These are phyloP conservation scores for Nothura maculosa DNA, from an alignment of 2,797 vertebrate genomes.

Conservation along the genomic window DNA sequence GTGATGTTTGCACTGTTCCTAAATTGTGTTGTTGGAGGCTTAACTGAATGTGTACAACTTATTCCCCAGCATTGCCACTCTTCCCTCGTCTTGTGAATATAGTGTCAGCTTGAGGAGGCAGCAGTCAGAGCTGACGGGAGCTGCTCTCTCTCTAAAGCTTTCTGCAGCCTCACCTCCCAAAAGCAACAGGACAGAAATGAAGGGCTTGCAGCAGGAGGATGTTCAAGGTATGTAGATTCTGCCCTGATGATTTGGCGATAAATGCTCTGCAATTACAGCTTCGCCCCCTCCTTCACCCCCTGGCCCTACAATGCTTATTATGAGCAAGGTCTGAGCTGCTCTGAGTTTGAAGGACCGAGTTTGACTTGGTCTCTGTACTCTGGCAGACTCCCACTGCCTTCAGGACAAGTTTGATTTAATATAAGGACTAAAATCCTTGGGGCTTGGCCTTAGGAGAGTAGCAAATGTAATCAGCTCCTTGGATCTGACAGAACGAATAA, in stretches of 20 bases:
- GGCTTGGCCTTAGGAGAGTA: constrained; percentile 34
- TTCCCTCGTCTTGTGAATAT: background rate
- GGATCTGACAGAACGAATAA: constrained; percentile 58
- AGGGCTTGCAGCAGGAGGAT: background rate
- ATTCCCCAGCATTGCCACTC: background rate
- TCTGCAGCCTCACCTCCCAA: background rate
- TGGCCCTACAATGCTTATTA: background rate
- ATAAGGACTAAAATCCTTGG: constrained; percentile 44
- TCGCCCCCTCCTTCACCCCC: constrained; percentile 12
- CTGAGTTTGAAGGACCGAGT: constrained; percentile 8
- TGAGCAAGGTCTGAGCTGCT: background rate
- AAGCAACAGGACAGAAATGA: background rate
- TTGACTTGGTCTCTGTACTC: constrained; percentile 8
- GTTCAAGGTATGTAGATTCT: background rate
- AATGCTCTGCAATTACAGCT: constrained; percentile 11
- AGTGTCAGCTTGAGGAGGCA: background rate
- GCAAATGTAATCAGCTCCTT: constrained; percentile 51
- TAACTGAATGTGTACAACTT: too few species aligned
- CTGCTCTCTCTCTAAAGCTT: background rate
- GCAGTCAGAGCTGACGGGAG: rapidly evolving
- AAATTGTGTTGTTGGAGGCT: background rate
- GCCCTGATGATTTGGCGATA: background rate
- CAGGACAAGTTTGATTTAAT: constrained; percentile 65
- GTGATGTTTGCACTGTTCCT: background rate
- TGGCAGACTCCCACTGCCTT: constrained; percentile 33